Evolutionary conservation across 2,113 vertebrate species (phyloP).

Genomic region (Notarius quadriscutis): DNA sequence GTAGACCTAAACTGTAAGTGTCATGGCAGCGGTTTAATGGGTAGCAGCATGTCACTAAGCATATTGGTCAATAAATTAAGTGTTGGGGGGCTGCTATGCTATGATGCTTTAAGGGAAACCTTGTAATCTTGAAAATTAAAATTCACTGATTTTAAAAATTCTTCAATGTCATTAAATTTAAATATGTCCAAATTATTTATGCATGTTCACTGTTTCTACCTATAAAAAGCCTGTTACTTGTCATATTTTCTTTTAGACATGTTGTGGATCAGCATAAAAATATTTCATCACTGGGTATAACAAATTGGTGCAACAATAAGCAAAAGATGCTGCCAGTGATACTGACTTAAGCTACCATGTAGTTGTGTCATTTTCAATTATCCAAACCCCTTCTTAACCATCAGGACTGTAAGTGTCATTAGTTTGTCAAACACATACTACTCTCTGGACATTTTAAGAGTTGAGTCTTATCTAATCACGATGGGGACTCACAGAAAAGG

Average conservation of each 20-base stretch:
- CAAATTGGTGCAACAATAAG: neutral
- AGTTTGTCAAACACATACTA: conserved; percentile 22
- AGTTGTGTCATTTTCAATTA: neutral
- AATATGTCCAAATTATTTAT: neutral
- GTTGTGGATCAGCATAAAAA: neutral
- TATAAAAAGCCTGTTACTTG: neutral
- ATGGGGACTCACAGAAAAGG: conserved; percentile 28
- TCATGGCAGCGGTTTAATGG: too few relatives aligned
- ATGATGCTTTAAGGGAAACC: too few relatives aligned
- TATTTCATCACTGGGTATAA: neutral
- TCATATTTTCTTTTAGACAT: neutral
- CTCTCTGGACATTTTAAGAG: conserved; percentile 7
- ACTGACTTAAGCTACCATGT: neutral
- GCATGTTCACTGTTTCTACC: neutral
- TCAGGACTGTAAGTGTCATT: neutral
- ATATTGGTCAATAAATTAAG: too few relatives aligned
- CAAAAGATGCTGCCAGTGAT: neutral
- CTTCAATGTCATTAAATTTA: neutral
- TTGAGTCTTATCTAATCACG: conserved; percentile 25
- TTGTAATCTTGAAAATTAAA: neutral
- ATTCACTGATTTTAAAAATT: neutral
- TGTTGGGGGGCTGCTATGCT: too few relatives aligned
- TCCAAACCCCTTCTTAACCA: neutral
- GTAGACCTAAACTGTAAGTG: too few relatives aligned
- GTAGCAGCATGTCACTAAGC: too few relatives aligned